Evolutionary conservation across 2,113 vertebrate genomes (phyloP).

Genomic region (Mixornis gularis): DNA sequence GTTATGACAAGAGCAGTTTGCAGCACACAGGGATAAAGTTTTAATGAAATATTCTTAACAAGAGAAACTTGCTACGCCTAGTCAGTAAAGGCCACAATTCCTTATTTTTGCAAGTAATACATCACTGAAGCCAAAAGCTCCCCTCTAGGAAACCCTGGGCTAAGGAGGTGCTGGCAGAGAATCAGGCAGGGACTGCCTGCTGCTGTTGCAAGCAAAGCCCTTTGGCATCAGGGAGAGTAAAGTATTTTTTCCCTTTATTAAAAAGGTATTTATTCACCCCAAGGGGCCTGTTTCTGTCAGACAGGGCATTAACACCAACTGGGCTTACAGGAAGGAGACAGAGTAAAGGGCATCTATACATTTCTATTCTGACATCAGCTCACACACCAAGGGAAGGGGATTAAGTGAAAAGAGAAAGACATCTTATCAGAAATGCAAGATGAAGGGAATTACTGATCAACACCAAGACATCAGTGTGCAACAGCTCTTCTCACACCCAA

Average conservation of each 20-base stretch:
- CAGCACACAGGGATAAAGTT: background rate
- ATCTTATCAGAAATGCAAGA: background rate
- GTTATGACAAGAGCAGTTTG: background rate
- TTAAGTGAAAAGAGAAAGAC: background rate
- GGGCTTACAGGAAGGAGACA: background rate
- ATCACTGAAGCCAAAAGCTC: background rate
- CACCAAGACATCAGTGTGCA: background rate
- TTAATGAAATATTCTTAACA: constrained; percentile 26
- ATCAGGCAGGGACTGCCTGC: background rate
- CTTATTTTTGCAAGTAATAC: background rate
- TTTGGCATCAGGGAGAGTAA: background rate
- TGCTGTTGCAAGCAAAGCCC: background rate
- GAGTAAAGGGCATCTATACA: background rate
- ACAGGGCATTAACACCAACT: background rate
- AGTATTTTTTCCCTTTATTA: background rate
- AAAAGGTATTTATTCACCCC: background rate
- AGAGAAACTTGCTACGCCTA: background rate
- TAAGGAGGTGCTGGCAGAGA: background rate
- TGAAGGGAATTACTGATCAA: background rate
- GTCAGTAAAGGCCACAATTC: background rate
- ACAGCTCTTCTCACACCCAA: background rate
- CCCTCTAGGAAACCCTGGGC: background rate
- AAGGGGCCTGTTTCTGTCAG: background rate
- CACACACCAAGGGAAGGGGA: background rate
- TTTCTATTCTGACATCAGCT: background rate